These are phyloP conservation scores for Drosophila ficusphila DNA, from an alignment of 1,140 invertebrate species.

Conservation along the genomic window DNA sequence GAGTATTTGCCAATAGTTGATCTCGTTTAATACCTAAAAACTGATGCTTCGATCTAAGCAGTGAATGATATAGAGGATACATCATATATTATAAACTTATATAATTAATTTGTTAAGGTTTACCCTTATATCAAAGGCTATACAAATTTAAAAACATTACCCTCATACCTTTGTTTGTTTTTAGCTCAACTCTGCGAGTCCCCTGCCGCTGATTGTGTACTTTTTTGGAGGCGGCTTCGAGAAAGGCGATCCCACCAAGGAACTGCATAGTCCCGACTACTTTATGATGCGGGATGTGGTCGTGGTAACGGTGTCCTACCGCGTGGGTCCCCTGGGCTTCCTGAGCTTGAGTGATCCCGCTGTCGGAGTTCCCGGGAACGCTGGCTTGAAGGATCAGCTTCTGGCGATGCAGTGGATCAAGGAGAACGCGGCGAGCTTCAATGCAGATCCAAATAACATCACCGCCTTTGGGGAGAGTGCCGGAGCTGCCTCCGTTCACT, in stretches of 20 bases:
- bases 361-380: slow-evolving; percentile 85
- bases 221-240: slow-evolving; percentile 89
- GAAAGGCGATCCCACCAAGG: slow-evolving; percentile 80
- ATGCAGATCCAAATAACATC: slow-evolving; percentile 74
- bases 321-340: slow-evolving; percentile 86
- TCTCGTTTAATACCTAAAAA: too few species aligned
- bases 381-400: slow-evolving; percentile 86
- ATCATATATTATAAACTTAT: too few species aligned
- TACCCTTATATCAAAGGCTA: too few species aligned
- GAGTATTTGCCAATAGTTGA: too few species aligned
- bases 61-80: too few species aligned
- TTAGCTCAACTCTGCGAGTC: slow-evolving; percentile 46
- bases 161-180: background rate
- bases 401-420: slow-evolving; percentile 81
- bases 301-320: slow-evolving; percentile 84
- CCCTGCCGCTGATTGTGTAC: slow-evolving; percentile 70
- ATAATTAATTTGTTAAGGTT: too few species aligned
- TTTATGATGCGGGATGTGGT: slow-evolving; percentile 85
- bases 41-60: too few species aligned
- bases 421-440: slow-evolving; percentile 71
- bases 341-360: slow-evolving; percentile 84
- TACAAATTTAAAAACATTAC: background rate
- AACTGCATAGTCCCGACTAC: slow-evolving; percentile 85
- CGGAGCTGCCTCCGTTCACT: slow-evolving; percentile 84
- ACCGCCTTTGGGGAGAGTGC: slow-evolving; percentile 83